Conservation (phyloP, 2,888 invertebrate genomes). For the Polymixis lichenea region DNA sequence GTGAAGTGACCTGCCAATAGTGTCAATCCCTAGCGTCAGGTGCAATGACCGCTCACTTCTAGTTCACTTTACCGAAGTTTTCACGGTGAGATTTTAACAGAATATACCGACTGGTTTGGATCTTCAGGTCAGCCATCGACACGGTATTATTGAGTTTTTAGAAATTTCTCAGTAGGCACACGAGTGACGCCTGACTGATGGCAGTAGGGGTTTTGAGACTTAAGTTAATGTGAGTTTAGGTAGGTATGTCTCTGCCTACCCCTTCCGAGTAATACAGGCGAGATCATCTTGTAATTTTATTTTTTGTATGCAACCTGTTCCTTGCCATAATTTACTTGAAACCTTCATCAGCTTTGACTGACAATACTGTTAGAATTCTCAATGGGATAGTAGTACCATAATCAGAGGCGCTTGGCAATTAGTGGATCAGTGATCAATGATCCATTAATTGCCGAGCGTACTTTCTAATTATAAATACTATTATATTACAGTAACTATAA, state of each 20-base stretch:
- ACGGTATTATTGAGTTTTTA: too few species aligned
- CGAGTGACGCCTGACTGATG: neutral
- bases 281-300: too few species aligned
- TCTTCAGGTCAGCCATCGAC: too few species aligned
- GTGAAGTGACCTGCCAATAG: too few species aligned
- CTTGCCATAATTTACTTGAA: neutral
- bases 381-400: constrained; percentile 23
- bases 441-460: constrained; percentile 4
- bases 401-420: constrained; percentile 28
- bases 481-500: neutral
- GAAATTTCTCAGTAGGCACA: neutral
- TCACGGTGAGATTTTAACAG: too few species aligned
- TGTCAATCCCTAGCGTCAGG: too few species aligned
- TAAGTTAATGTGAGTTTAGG: neutral
- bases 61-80: too few species aligned
- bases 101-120: too few species aligned
- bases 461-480: constrained; percentile 2
- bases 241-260: too few species aligned
- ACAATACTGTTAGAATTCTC: constrained; percentile 25
- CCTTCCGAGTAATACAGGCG: too few species aligned
- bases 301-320: neutral
- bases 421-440: constrained; percentile 31
- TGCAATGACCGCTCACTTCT: too few species aligned
- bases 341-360: constrained; percentile 18
- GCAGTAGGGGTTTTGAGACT: neutral